A percentile compares a stretch with the other conserved stretches of the same genome.
phyloP scores from a whole-genome alignment of 2,797 vertebrate species.

The Alosa sapidissima region DNA sequence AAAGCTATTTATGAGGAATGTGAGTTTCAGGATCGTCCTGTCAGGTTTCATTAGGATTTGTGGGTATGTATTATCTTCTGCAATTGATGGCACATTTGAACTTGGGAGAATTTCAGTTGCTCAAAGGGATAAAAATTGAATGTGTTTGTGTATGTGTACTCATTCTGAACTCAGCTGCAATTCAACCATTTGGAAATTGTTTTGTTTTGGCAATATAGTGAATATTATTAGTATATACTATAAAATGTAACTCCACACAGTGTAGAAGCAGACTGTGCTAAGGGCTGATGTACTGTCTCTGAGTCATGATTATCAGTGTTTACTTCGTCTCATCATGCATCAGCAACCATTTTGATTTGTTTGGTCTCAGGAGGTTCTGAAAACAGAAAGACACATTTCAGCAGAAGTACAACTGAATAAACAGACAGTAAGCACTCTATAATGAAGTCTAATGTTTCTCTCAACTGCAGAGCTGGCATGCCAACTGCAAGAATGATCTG shows the following conservation, averaged over 20 bases:
- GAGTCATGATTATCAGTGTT: background rate
- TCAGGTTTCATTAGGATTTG: background rate
- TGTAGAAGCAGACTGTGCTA: background rate
- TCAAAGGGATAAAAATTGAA: background rate
- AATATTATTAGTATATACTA: background rate
- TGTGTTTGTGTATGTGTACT: background rate
- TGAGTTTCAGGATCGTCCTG: background rate
- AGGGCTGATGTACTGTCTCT: background rate
- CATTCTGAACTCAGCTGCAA: background rate
- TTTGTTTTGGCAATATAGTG: background rate
- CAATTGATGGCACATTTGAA: background rate
- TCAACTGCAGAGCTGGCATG: background rate
- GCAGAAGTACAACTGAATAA: background rate
- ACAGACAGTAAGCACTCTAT: background rate
- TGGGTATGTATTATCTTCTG: background rate
- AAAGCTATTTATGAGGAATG: background rate
- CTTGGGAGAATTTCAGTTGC: background rate
- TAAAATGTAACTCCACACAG: background rate
- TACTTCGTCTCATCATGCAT: background rate
- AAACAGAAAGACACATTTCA: background rate
- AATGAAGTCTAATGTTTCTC: background rate
- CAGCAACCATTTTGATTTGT: background rate
- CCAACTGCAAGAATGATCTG: background rate
- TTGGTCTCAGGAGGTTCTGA: background rate
- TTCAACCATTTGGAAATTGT: background rate